A percentile compares a stretch with the other conserved stretches of the same genome.
These are phyloP conservation scores for Tiphia femorata DNA, from an alignment of 2,888 invertebrate genomes.

Conservation along the genomic window DNA sequence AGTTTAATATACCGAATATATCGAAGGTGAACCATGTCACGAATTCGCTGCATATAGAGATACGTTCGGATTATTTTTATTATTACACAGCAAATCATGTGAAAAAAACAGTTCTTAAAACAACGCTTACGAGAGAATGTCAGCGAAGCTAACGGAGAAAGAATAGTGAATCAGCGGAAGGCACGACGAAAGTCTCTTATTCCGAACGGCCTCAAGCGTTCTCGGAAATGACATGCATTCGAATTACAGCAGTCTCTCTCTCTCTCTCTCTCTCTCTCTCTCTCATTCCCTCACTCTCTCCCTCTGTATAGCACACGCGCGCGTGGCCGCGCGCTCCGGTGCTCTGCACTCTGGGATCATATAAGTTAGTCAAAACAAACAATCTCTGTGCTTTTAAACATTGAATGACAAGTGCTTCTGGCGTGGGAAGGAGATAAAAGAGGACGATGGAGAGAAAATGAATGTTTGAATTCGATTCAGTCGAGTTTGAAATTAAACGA, in stretches of 20 bases:
- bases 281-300: not conserved
- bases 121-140: constrained; percentile 20
- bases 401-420: too few species aligned
- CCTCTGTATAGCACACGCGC: too few species aligned
- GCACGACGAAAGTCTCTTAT: constrained; percentile 14
- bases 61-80: constrained; percentile 32
- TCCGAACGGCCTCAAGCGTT: constrained; percentile 8
- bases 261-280: not conserved
- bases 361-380: not conserved
- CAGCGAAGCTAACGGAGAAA: too few species aligned
- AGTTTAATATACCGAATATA: too few species aligned
- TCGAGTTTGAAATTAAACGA: too few species aligned
- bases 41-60: too few species aligned
- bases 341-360: not conserved
- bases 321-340: too few species aligned
- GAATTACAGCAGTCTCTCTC: not conserved
- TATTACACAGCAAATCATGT: constrained; percentile 27
- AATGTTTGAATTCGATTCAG: too few species aligned
- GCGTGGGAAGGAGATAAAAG: too few species aligned
- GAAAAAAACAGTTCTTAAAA: constrained; percentile 44
- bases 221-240: not conserved
- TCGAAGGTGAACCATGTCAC: too few species aligned
- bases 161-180: not conserved
- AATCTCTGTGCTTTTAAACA: not conserved
- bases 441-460: too few species aligned